Base-by-base conservation (phyloP, 2,888 invertebrate genomes). In the Periphyllus acericola region DNA sequence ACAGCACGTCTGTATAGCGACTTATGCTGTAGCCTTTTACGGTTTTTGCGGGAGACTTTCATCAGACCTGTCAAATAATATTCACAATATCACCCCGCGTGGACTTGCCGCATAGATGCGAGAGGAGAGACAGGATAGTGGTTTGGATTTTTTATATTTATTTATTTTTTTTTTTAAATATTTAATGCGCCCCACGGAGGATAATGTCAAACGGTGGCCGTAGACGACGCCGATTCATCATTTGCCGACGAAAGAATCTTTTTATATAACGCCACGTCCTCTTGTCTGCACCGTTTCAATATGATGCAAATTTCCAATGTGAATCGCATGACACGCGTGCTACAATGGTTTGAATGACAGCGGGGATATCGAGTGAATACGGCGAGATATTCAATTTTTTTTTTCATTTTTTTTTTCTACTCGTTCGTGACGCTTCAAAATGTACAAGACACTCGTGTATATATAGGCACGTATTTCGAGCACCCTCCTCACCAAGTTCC, bases 311-410 rank as follows among this genome's bases (percentile, higher is more conserved):
- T 87, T 87, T 87, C 81, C 87, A 81, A 81, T 81, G 87, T 66
- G 87, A 87, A 81, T 87, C 81, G 72, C 80, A 72, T 74, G 74
- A 81, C 87, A 66, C 87, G 87, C 87, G 72, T 66, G 74, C 55
- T 21, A 87, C 87, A 87, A 87, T 87, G 66, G 80, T 80, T 87
- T 87, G 87, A 87, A 87, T 87, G 87, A 87, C 87, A 87, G 87
- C 80, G 81, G 52, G 76, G 84, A 84, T 84, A 87, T 87, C 87
- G 71, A 66, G 79, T 81, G 60, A n/a, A n/a, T n/a, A 87, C 80
- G 60, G 25, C 36, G 46, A 80, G 87, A 81, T 60, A 87, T 87
- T 87, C 60, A 80, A 80, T 87, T 87, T 87, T 87, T 87, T 78
- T 75, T 75, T 83, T 75, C 14, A 80, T 87, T 87, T 87, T 87